Evolutionary conservation across 2,113 vertebrate genomes (phyloP).

Genomic region (Neolamprologus toae): DNA sequence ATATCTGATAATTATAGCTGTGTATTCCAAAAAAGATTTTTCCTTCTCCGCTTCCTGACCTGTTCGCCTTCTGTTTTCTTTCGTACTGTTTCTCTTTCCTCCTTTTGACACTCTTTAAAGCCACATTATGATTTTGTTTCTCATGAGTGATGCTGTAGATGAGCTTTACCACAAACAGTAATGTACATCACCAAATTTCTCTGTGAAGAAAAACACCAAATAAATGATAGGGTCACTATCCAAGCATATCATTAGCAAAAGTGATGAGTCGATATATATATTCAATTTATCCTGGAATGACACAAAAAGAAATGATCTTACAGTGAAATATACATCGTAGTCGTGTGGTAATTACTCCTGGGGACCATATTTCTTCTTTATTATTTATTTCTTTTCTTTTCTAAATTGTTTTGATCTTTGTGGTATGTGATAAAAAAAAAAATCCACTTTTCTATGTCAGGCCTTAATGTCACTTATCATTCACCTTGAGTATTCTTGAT

Average conservation of each 20-base stretch:
- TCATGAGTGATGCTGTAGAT: conserved; percentile 19
- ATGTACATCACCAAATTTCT: background rate
- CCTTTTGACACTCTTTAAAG: background rate
- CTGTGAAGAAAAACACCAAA: background rate
- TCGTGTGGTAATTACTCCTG: background rate
- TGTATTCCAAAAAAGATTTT: background rate
- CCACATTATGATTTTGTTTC: background rate
- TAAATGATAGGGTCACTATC: background rate
- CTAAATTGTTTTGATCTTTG: background rate
- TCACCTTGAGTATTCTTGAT: background rate
- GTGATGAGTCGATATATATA: conserved; percentile 11
- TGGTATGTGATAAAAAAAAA: background rate
- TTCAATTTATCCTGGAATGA: background rate
- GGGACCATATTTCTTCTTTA: background rate
- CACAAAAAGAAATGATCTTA: background rate
- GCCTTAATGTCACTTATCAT: background rate
- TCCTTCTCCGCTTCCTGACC: background rate
- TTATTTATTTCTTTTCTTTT: conserved; percentile 21
- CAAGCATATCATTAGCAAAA: background rate
- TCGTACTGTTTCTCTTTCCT: background rate
- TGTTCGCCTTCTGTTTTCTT: background rate
- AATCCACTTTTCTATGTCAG: background rate
- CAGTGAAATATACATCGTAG: background rate
- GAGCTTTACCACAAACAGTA: conserved; percentile 2
- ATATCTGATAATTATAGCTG: background rate